Percentiles rank a stretch among this genome's conserved stretches.
phyloP scores from a whole-genome alignment of 2,113 vertebrate species.

The Pyxicephalus adspersus region DNA sequence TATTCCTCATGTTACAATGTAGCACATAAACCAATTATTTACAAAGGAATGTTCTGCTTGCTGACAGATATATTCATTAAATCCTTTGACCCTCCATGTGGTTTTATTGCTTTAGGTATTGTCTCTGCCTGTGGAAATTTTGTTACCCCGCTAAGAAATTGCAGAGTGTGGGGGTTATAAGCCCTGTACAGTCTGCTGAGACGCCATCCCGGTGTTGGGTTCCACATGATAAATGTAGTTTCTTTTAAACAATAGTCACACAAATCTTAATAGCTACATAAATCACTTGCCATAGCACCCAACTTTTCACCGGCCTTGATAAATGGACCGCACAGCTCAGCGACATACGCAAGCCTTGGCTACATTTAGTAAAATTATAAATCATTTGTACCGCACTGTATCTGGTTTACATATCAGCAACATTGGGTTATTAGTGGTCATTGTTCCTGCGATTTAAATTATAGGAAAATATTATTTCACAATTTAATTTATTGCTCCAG shows the following conservation, averaged over 20 bases:
- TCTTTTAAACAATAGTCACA: slow-evolving; percentile 42
- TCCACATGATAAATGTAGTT: slow-evolving; percentile 42
- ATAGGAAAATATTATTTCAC: background rate
- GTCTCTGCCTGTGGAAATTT: no score
- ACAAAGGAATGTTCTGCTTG: no score
- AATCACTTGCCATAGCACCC: slow-evolving; percentile 31
- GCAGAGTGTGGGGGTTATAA: background rate
- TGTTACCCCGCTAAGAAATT: no score
- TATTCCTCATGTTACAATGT: no score
- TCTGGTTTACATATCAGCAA: slow-evolving; percentile 24
- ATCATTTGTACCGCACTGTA: slow-evolving; percentile 11
- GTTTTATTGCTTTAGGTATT: no score
- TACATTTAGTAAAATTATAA: slow-evolving; percentile 43
- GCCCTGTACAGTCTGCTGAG: background rate
- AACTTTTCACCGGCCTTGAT: slow-evolving; percentile 26
- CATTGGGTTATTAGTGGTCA: slow-evolving; percentile 18
- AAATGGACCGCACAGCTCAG: slow-evolving; percentile 7
- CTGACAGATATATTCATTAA: no score
- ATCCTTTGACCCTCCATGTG: no score
- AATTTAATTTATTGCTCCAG: no score
- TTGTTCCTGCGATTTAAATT: background rate
- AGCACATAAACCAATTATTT: no score
- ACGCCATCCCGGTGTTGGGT: background rate
- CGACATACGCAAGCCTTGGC: slow-evolving; percentile 5
- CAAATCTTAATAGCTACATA: slow-evolving; percentile 45